Percentiles rank a stretch among this genome's conserved stretches.
Evolutionary conservation across 2,888 invertebrate species (phyloP).

Genomic region (Dromius quadrimaculatus): DNA sequence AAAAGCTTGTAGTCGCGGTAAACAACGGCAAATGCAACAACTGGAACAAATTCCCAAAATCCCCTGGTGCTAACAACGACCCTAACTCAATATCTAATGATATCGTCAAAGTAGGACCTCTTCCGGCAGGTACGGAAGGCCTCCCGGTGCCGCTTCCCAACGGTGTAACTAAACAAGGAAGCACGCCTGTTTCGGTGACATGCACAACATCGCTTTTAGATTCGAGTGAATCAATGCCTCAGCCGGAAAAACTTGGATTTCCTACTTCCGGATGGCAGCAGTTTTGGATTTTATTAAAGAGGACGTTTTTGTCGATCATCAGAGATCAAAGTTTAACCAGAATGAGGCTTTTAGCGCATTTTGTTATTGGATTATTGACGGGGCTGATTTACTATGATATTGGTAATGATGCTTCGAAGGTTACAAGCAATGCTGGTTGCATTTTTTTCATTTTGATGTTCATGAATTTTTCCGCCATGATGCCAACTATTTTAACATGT

Average conservation of each 20-base stretch:
- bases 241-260: constrained; percentile 78
- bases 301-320: constrained; percentile 85
- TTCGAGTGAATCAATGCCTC: constrained; percentile 79
- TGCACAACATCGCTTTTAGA: constrained; percentile 69
- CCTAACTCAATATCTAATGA: constrained; percentile 70
- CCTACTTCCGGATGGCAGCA: constrained; percentile 86
- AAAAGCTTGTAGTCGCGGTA: constrained; percentile 86
- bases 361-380: constrained; percentile 90
- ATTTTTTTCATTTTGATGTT: constrained; percentile 97
- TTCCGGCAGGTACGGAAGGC: constrained; percentile 64
- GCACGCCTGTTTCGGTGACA: constrained; percentile 64
- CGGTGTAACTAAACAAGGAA: constrained; percentile 58
- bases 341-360: constrained; percentile 87
- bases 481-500: constrained; percentile 99
- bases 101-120: constrained; percentile 67
- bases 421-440: constrained; percentile 94
- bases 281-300: constrained; percentile 88
- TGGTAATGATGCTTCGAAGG: constrained; percentile 93
- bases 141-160: constrained; percentile 60
- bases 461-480: constrained; percentile 97
- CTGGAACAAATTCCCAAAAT: constrained; percentile 65
- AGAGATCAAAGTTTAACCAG: constrained; percentile 91
- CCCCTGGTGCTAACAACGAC: constrained; percentile 52
- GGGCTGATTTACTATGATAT: constrained; percentile 94
- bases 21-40: constrained; percentile 82